Evolutionary conservation across 1,140 invertebrate species (phyloP).

Genomic region (Drosophila nebulosa): DNA sequence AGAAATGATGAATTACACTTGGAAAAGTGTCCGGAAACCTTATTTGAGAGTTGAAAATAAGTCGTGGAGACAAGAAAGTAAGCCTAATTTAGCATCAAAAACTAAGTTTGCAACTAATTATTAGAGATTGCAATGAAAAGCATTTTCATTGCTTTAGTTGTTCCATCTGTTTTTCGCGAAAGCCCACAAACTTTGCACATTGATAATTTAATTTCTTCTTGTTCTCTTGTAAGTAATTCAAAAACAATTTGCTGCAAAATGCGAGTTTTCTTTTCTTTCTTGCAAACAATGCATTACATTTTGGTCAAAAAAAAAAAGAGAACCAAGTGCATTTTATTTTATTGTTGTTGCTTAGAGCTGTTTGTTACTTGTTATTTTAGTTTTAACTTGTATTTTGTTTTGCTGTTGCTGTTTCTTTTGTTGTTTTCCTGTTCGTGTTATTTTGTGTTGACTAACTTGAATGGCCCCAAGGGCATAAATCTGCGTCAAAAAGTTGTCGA

Average conservation of each 20-base stretch:
- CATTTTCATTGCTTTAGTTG: background rate
- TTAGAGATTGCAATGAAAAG: too few relatives aligned
- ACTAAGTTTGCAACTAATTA: too few relatives aligned
- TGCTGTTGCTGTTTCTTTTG: conserved; percentile 21
- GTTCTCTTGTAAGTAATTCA: background rate
- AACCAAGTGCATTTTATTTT: background rate
- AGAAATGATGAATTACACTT: too few relatives aligned
- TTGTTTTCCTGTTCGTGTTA: background rate
- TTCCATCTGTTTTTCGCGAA: too few relatives aligned
- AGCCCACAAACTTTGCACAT: background rate
- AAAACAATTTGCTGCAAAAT: background rate
- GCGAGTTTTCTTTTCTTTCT: background rate
- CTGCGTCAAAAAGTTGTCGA: background rate
- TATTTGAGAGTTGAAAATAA: too few relatives aligned
- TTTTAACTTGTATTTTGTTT: background rate
- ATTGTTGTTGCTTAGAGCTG: conserved; percentile 5
- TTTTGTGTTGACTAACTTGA: conserved; percentile 6
- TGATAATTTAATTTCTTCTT: background rate
- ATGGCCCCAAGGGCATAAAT: background rate
- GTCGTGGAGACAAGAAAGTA: too few relatives aligned
- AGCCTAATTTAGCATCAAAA: too few relatives aligned
- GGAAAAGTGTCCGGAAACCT: too few relatives aligned
- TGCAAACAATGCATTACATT: background rate
- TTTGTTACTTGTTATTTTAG: conserved; percentile 23
- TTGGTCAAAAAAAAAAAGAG: background rate